Conservation (phyloP, 2,797 vertebrate genomes). For the Rhinogobio ventralis region DNA sequence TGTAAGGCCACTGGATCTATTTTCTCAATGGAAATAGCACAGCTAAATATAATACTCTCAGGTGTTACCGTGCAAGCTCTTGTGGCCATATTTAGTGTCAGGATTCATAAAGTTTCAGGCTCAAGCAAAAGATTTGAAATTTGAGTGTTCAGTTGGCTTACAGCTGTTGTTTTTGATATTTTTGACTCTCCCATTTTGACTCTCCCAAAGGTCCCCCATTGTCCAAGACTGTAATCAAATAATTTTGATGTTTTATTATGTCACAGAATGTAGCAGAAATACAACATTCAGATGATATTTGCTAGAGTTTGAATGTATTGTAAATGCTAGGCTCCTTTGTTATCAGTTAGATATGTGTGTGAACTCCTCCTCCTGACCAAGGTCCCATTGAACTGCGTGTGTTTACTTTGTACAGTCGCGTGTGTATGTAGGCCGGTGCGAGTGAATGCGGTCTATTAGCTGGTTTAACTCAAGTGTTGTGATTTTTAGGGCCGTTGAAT, state of each 20-base stretch:
- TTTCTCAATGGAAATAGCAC: constrained; percentile 22
- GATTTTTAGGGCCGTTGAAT: constrained; percentile 6
- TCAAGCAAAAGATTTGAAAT: background rate
- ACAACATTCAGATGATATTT: background rate
- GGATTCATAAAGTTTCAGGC: constrained; percentile 16
- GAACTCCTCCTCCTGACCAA: constrained; percentile 46
- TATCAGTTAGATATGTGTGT: constrained; percentile 23
- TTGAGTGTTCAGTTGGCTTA: background rate
- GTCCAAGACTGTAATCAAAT: background rate
- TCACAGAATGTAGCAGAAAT: background rate
- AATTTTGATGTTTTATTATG: background rate
- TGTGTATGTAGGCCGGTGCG: background rate
- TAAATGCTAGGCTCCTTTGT: background rate
- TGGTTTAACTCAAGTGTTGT: background rate
- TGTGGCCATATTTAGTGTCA: background rate
- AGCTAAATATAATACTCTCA: constrained; percentile 19
- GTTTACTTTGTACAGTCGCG: constrained; percentile 39
- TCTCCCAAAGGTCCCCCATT: too few species aligned
- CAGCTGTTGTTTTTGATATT: background rate
- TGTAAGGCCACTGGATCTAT: background rate
- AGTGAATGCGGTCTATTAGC: background rate
- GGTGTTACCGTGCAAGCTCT: constrained; percentile 11
- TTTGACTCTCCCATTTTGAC: background rate
- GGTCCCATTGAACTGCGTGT: constrained; percentile 28
- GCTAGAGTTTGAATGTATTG: background rate